Conservation (phyloP, 2,113 vertebrate genomes). For the Fulmarus glacialis region DNA sequence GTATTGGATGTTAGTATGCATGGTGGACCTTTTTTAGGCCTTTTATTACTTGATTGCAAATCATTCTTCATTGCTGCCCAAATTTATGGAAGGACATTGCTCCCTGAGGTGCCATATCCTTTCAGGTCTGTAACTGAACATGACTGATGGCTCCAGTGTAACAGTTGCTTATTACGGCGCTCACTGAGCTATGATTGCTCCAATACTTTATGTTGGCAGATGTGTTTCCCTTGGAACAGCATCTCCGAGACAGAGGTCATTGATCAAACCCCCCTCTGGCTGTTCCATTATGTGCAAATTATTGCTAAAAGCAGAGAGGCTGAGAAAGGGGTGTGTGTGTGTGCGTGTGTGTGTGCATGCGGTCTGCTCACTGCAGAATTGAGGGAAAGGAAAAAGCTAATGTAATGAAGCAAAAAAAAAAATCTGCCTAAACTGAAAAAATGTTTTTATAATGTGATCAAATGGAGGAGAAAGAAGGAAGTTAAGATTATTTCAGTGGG, state of each 20-base stretch:
- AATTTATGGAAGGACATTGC: slow-evolving; percentile 91
- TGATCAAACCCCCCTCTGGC: slow-evolving; percentile 88
- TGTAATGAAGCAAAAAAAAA: slow-evolving; percentile 67
- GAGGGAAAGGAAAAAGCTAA: slow-evolving; percentile 28
- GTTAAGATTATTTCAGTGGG: slow-evolving; percentile 4
- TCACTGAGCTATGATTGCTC: slow-evolving; percentile 89
- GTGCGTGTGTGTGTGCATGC: neutral
- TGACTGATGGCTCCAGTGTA: slow-evolving; percentile 86
- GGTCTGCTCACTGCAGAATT: slow-evolving; percentile 44
- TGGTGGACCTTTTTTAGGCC: slow-evolving; percentile 82
- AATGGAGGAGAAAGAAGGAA: slow-evolving; percentile 32
- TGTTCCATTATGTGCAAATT: slow-evolving; percentile 91
- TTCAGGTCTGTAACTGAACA: slow-evolving; percentile 90
- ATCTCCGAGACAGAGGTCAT: slow-evolving; percentile 88
- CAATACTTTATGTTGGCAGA: slow-evolving; percentile 92
- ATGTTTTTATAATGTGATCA: slow-evolving; percentile 62
- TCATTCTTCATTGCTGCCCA: slow-evolving; percentile 90
- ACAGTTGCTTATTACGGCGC: slow-evolving; percentile 88
- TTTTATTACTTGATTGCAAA: slow-evolving; percentile 91
- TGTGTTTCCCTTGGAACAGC: slow-evolving; percentile 89
- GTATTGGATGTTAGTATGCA: slow-evolving; percentile 85
- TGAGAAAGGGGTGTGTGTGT: neutral
- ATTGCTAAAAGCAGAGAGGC: slow-evolving; percentile 84
- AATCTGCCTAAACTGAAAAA: slow-evolving; percentile 38
- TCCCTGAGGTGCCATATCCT: slow-evolving; percentile 88